Conservation (phyloP, 2,888 invertebrate species). For the Gryllus longicercus region DNA sequence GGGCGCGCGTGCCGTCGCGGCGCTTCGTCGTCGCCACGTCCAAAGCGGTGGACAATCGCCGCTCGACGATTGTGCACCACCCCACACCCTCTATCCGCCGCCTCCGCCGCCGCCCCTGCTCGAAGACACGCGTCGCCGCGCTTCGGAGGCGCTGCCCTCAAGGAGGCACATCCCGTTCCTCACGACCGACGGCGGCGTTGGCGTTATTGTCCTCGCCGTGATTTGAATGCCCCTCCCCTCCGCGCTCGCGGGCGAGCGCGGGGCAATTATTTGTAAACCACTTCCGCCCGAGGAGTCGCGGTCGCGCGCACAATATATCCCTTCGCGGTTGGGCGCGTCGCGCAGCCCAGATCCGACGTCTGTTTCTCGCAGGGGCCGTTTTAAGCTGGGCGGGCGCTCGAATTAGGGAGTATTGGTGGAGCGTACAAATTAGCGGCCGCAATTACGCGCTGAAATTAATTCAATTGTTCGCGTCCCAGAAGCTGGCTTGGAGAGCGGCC, state of each 20-base stretch:
- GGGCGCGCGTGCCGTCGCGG: not conserved
- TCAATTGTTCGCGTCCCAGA: too few species aligned
- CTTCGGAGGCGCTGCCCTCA: not conserved
- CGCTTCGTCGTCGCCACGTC: too few species aligned
- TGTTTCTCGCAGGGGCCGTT: too few species aligned
- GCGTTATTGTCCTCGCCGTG: not conserved
- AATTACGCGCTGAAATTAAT: too few species aligned
- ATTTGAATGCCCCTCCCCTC: not conserved
- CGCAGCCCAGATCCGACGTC: too few species aligned
- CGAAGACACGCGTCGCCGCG: constrained; percentile 3
- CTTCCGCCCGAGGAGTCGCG: not conserved
- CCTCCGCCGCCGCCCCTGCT: not conserved
- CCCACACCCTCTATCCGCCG: not conserved
- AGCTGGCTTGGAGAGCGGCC: too few species aligned
- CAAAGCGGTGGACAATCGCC: too few species aligned
- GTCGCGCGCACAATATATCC: too few species aligned
- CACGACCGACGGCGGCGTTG: not conserved
- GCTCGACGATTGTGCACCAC: not conserved
- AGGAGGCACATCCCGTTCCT: not conserved
- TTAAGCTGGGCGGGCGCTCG: too few species aligned
- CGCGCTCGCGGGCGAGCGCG: not conserved
- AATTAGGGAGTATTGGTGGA: too few species aligned
- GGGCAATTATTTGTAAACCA: not conserved
- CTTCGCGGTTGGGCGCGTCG: too few species aligned
- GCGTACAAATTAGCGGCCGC: too few species aligned